Base-by-base conservation (phyloP, 2,888 invertebrate species). In the Sarcophaga rosellei region DNA sequence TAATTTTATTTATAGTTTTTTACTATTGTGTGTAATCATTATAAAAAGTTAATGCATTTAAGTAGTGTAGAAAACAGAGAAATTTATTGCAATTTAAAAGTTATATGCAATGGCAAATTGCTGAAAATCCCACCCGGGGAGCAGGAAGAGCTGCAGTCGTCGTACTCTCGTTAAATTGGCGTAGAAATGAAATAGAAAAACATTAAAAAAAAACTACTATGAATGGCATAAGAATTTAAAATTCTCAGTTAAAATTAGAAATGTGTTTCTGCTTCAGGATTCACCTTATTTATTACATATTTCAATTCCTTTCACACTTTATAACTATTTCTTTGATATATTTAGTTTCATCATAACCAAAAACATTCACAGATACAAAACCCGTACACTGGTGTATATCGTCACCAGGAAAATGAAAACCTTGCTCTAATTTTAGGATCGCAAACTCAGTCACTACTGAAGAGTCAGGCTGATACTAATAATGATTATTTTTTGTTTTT, bases 61-160 rank as follows among this genome's bases (percentile, higher is more conserved):
- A 10, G 35, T 35, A 35, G 35, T 8, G 8, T 35, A 35, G 8
- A 53, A 53, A 53, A 53, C 12, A 53, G 12, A 53, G 1, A 53
- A 15, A 53, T 17, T 53, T 15, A 53, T 53, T 53, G 53, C 53
- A 53, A 53, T 53, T 53, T 53, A 15, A 76, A 75, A 65, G 68
- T 72, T 73, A 44, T 81, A 75, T 79, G 70, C 74, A 69, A 78
- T 70, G 44, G 66, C 57, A 21, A 82, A 61, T 63, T 84, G 84
- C 68, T 81, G 57, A 81, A 84, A 80, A 84, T 81, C 78, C 86
- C 86, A 86, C 86, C 86, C 86, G 84, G 84, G 84, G 86, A 78
- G 83, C 44, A 82, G 63, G 62, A 47, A 84, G 21, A 73, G 23
- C 21, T 59, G 80, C 61, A 69, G 70, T 83, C 63, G 80, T 80